Evolutionary conservation across 2,113 vertebrate species (phyloP), one percentile per base, ranked within the genome.

Genomic region (Bubalus kerabau): DNA sequence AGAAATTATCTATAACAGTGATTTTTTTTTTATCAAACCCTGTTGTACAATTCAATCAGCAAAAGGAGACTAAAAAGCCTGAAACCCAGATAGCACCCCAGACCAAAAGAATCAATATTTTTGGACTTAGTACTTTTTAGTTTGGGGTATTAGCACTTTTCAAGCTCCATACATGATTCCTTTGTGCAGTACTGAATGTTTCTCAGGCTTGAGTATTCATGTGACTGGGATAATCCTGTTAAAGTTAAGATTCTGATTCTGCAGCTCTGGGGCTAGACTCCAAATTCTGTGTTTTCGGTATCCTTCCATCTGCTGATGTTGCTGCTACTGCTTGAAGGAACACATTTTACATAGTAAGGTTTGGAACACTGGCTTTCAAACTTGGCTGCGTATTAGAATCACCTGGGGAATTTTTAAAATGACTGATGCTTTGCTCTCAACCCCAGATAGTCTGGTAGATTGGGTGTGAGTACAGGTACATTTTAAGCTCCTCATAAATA

Each of bases 181-280:
- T 96, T 13, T 60, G 23, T 28, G 46, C 21, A 48, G 3, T 59
- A 48, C 30, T 91, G 74, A 81, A 23, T 81, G 26, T 11, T 96
- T 93, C 40, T 95, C 48, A 48, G 54, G 91, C 6, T 62, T 71
- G 40, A 64, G 40, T 17, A 13, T 60, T 89, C n/a, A 62, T 59
- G 40, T 50, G 36, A 84, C 7, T 30, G 16, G 46, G n/a, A 15
- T 4, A 83, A 86, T 43, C 6, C 40, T 64, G 36, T 67, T 90
- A 23, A 91, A 91, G n/a, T 59, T 43, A 60, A 46, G 32, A 92
- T 94, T 91, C 50, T 97, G 28, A 86, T 94, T 96, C 52, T 94
- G 28, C 10, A 26, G 17, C 36, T 95, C 19, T 90, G 59, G 23
- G 28, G 11, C 46, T 13, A n/a, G 5, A 26, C 30, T 36, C 52